Percentiles rank a stretch among this genome's conserved stretches.
Evolutionary conservation across 1,140 invertebrate genomes (phyloP).

Genomic region (Steinernema feltiae): DNA sequence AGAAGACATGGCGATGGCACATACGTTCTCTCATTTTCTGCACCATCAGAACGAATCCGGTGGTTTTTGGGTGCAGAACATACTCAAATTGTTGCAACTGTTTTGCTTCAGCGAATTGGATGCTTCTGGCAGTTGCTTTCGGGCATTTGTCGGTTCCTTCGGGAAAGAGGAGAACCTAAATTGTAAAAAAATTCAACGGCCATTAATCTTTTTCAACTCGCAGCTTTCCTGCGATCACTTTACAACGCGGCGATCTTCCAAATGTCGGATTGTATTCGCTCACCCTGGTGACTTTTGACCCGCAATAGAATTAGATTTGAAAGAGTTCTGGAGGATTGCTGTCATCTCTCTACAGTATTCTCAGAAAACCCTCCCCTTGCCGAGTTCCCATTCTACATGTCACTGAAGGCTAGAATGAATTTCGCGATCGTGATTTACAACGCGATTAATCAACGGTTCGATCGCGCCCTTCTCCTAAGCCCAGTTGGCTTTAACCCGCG

Average conservation of each 20-base stretch:
- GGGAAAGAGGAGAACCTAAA: slow-evolving; percentile 72
- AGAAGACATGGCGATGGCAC: slow-evolving; percentile 7
- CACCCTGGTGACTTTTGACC: too few species aligned
- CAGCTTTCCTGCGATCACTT: too few species aligned
- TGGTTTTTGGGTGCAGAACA: slow-evolving; percentile 77
- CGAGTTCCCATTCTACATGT: too few species aligned
- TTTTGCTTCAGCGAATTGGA: slow-evolving; percentile 69
- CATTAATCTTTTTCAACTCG: not conserved
- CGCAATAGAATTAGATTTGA: too few species aligned
- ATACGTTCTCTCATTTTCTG: slow-evolving; percentile 66
- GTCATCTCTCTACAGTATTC: too few species aligned
- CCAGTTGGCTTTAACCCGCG: too few species aligned
- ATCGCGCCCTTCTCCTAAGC: too few species aligned
- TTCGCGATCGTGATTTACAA: not conserved
- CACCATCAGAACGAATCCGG: slow-evolving; percentile 72
- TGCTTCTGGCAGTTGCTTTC: slow-evolving; percentile 69
- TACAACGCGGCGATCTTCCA: too few species aligned
- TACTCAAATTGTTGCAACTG: slow-evolving; percentile 68
- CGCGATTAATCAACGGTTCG: not conserved
- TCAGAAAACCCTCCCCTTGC: too few species aligned
- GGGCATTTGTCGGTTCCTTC: slow-evolving; percentile 78
- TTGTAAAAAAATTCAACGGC: slow-evolving; percentile 9
- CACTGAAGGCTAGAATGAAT: too few species aligned
- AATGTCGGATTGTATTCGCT: too few species aligned
- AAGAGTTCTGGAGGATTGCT: too few species aligned